Percentiles rank a stretch among this genome's conserved stretches.
Conservation (phyloP, 2,888 invertebrate species). For the Perizoma flavofasciatum region DNA sequence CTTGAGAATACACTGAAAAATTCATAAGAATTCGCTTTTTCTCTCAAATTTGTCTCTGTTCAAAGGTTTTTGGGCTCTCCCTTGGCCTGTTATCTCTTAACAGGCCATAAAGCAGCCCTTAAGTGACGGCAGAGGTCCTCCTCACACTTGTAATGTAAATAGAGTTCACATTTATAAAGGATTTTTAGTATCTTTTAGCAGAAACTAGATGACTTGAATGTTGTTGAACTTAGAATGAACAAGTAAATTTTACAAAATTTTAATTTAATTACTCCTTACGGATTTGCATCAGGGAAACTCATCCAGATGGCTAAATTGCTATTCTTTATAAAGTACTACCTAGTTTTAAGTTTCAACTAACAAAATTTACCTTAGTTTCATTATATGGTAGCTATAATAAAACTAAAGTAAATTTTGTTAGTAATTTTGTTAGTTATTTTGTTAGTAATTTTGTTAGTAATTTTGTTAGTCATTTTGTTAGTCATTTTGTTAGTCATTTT, state of each 20-base stretch:
- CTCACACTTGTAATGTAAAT: constrained; percentile 22
- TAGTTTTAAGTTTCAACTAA: too few relatives aligned
- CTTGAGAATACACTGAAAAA: constrained; percentile 6
- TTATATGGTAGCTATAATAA: too few relatives aligned
- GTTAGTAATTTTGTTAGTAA: too few relatives aligned
- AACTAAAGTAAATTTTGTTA: too few relatives aligned
- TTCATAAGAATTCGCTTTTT: background rate
- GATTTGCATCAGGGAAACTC: background rate
- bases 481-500: too few relatives aligned
- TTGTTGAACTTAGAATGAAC: constrained; percentile 1
- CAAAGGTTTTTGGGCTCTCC: constrained; percentile 4
- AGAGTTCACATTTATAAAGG: constrained; percentile 16
- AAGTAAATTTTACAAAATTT: background rate
- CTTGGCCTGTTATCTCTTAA: constrained; percentile 33
- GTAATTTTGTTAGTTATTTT: too few relatives aligned
- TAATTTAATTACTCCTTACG: background rate
- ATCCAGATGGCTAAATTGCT: background rate
- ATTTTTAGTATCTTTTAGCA: constrained; percentile 13
- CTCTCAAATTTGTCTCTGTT: constrained; percentile 7
- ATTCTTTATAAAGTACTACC: too few relatives aligned
- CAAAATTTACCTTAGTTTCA: too few relatives aligned
- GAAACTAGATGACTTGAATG: constrained; percentile 7
- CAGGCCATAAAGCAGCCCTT: constrained; percentile 35
- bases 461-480: too few relatives aligned
- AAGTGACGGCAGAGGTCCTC: constrained; percentile 22